phyloP scores from a whole-genome alignment of 37 sponge, comb jelly and placozoan genomes.

The Aphrocallistes beatrix region DNA sequence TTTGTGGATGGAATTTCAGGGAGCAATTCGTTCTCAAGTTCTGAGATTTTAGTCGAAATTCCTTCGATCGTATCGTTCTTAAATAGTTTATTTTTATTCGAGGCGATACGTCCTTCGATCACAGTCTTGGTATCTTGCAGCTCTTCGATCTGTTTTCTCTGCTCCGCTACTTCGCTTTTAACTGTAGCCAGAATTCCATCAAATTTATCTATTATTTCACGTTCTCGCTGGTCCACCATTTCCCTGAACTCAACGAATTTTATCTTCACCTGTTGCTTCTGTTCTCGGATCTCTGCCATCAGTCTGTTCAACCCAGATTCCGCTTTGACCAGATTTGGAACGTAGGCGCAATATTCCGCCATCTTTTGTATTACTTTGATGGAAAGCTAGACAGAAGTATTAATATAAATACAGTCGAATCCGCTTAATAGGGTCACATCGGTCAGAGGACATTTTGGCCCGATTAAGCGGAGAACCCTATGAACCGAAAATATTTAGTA shows the following conservation, averaged over 20 bases:
- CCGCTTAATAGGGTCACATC: too few relatives aligned
- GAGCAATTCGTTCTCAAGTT: background rate
- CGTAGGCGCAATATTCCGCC: background rate
- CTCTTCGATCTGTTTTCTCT: background rate
- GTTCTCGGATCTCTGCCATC: background rate
- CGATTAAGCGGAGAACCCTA: too few relatives aligned
- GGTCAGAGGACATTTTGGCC: too few relatives aligned
- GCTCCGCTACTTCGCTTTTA: background rate
- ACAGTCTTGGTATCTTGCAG: background rate
- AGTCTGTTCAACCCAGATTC: background rate
- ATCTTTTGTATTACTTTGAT: background rate
- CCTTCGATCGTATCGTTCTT: background rate
- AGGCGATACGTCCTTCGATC: background rate
- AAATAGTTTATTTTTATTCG: background rate
- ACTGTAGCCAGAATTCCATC: background rate
- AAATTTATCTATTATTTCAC: background rate
- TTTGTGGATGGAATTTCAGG: background rate
- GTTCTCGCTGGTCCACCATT: background rate
- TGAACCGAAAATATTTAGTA: too few relatives aligned
- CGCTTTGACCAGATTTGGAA: background rate
- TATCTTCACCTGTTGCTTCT: background rate
- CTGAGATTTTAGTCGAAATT: background rate
- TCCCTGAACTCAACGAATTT: background rate
- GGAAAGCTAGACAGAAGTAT: background rate
- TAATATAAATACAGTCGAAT: background rate